A percentile compares a stretch with the other conserved stretches of the same genome.
phyloP scores from a whole-genome alignment of 2,888 invertebrate species.

The Drosophila pseudotalamancana region DNA sequence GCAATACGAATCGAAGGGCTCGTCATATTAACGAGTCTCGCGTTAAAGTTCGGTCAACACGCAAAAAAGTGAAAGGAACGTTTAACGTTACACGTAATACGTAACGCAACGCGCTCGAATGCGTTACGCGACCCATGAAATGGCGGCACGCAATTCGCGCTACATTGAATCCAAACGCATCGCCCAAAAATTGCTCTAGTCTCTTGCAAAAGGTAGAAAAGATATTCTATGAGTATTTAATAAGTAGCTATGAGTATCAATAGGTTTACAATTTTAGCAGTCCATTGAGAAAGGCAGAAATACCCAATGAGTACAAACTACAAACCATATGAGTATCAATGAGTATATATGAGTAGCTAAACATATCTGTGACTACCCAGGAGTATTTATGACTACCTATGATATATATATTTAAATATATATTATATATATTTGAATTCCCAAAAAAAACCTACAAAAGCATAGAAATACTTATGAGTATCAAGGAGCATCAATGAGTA shows the following conservation, averaged over 20 bases:
- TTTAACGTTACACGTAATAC: constrained; percentile 8
- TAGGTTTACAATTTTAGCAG: too few relatives aligned
- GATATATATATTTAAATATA: too few relatives aligned
- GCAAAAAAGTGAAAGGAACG: background rate
- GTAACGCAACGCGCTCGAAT: constrained; percentile 57
- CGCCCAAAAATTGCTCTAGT: constrained; percentile 69
- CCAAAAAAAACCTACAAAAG: too few relatives aligned
- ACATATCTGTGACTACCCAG: too few relatives aligned
- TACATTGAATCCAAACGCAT: constrained; percentile 72
- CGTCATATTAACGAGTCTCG: constrained; percentile 20
- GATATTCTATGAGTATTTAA: too few relatives aligned
- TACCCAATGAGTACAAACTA: too few relatives aligned
- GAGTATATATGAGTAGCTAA: too few relatives aligned
- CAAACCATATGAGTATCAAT: too few relatives aligned
- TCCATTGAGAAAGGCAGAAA: too few relatives aligned
- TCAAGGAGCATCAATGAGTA: background rate
- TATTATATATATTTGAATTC: too few relatives aligned
- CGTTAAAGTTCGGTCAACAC: background rate
- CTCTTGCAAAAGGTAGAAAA: constrained; percentile 52
- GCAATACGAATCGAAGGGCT: constrained; percentile 14
- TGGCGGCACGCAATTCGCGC: constrained; percentile 80
- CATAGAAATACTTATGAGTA: constrained; percentile 3
- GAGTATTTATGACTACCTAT: too few relatives aligned
- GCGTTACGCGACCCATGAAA: constrained; percentile 73
- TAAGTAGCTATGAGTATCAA: too few relatives aligned